Percentiles rank a stretch among this genome's conserved stretches.
Evolutionary conservation across 2,888 invertebrate genomes (phyloP).

Genomic region (Troides oblongomaculatus): DNA sequence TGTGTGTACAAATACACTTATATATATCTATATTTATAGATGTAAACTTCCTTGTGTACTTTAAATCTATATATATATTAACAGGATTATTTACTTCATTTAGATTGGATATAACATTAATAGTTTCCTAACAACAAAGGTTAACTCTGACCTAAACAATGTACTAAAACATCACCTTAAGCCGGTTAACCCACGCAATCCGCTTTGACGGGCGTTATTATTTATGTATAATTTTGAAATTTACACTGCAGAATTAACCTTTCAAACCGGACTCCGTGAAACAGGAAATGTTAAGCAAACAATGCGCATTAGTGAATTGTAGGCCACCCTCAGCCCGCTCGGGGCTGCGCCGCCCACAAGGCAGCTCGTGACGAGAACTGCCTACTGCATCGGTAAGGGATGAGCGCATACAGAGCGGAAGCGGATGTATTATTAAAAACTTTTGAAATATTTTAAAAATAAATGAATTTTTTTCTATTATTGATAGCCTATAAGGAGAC

Average conservation of each 20-base stretch:
- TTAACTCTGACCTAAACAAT: background rate
- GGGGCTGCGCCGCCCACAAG: slow-evolving; percentile 59
- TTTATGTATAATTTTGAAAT: slow-evolving; percentile 31
- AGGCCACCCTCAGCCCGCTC: slow-evolving; percentile 62
- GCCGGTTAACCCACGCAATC: slow-evolving; percentile 3
- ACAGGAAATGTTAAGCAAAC: slow-evolving; percentile 67
- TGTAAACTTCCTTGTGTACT: too few species aligned
- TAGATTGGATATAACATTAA: background rate
- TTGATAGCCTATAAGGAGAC: background rate
- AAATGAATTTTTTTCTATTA: background rate
- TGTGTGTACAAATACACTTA: too few species aligned
- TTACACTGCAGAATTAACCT: slow-evolving; percentile 35
- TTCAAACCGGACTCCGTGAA: slow-evolving; percentile 45
- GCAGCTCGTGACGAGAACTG: slow-evolving; percentile 61
- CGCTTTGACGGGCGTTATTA: slow-evolving; percentile 14
- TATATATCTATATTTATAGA: too few species aligned
- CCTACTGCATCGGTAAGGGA: slow-evolving; percentile 51
- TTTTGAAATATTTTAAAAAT: background rate
- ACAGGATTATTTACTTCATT: too few species aligned
- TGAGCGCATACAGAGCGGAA: slow-evolving; percentile 25
- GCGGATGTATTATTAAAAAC: background rate
- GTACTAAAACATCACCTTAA: background rate
- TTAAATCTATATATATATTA: too few species aligned
- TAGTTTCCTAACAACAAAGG: background rate
- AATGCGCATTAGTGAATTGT: slow-evolving; percentile 65